Base-by-base conservation (phyloP, 1,140 invertebrate species). In the Papilio machaon region DNA sequence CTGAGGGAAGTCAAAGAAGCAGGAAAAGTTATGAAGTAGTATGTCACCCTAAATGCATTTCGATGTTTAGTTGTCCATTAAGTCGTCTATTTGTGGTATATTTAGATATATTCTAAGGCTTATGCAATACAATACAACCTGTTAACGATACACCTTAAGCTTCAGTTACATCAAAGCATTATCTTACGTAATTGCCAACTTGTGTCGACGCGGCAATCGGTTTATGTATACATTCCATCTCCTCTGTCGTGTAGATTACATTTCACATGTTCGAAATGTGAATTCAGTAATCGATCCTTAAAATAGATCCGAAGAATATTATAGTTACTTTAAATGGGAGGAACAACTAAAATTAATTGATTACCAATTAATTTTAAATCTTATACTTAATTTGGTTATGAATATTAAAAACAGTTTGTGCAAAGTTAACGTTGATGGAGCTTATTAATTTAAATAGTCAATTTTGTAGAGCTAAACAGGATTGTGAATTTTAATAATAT, bases 131-230 rank as follows among this genome's bases (percentile, higher is more conserved):
- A 54, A 54, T 52, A 76, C 74, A 76, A 76, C 74, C 47, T 76
- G 49, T 54, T 76, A 54, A 76, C 74, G 49, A 76, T 80, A 70
- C 74, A 82, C 81, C 74, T 86, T 85, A 87, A 84, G 81, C 82
- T 80, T 30, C 35, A 5, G 47, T 49, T 76, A 79, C 77, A 83
- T 78, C 75, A 43, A n/a, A 73, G 82, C 76, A 78, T 78, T 82
- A 82, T 74, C 80, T 82, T 82, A 49, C 79, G 82, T 88, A 89
- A 89, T 88, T 86, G 88, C 81, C 83, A 89, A 89, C 87, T 89
- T 89, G 85, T 89, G 88, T 87, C 83, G 80, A 79, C 83, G 81
- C 67, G 75, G 82, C 82, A 84, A 86, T 86, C 88, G 84, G 82
- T 87, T 87, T 88, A 87, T 87, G 87, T 86, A 88, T 85, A 83